Evolutionary conservation across 1,140 invertebrate genomes (phyloP), one percentile per base, ranked within the genome.

Genomic region (Drosophila ogumai): DNA sequence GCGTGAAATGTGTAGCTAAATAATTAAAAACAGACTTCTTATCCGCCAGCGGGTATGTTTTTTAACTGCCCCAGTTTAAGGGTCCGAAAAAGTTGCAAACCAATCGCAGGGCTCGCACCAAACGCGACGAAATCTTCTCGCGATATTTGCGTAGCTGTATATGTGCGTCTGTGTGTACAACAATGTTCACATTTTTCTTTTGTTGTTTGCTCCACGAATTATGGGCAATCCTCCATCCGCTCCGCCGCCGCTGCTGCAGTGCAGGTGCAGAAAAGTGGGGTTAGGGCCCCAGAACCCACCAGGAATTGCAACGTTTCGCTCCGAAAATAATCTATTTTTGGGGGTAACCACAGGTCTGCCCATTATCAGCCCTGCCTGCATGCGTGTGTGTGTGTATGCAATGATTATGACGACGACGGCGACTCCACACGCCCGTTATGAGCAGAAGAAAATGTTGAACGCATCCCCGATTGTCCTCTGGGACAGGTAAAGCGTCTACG

Each of bases 141-240:
- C 80, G 82, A 88, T 66, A 78, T 90, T 85, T 90, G 81, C 67
- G 55, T 77, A 43, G 63, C 49, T 56, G 60, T 80, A 44, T 66
- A 28, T 34, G 40, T 57, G 64, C 71, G 60, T 66, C 63, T 79
- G 74, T 85, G 78, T 85, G 82, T 85, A 85, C 82, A 85, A 85
- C 82, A 82, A 87, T 87, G 84, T 82, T 79, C 82, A 88, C 79
- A 87, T 87, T 87, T 86, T 87, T 87, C 79, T 87, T 87, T 87
- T 87, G 84, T 82, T 87, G 84, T 82, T 82, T 88, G 82, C 82
- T 82, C 82, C 82, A 82, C 82, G 82, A 86, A 87, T 76, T 79
- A 78, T 86, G 78, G 79, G 74, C 82, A 80, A 49, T 75, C 50
- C 60, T 71, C 60, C 76, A 54, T 71, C 49, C 41, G 38, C 65